A percentile compares a stretch with the other conserved stretches of the same genome.
phyloP scores from a whole-genome alignment of 1,140 invertebrate genomes.

The Drosophila pseudoobscura region DNA sequence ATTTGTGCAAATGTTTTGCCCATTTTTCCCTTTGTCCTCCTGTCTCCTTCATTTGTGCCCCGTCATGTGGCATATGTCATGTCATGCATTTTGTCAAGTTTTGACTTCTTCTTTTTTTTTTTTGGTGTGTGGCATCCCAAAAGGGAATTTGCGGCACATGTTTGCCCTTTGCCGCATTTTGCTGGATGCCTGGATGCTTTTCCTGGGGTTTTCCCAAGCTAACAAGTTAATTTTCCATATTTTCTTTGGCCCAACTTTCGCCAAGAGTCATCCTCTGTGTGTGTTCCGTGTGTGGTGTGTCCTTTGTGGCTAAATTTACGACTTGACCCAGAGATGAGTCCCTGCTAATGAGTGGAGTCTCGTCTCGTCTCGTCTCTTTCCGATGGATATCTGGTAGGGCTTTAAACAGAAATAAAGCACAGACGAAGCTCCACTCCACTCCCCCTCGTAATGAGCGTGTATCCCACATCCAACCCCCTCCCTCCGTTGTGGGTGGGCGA shows the following conservation, averaged over 20 bases:
- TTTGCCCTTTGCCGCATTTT: conserved; percentile 16
- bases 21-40: conserved; percentile 26
- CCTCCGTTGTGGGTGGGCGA: too few species aligned
- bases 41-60: conserved; percentile 3
- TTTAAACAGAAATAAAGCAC: conserved; percentile 7
- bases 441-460: neutral
- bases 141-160: conserved; percentile 60
- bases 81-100: conserved; percentile 53
- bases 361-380: neutral
- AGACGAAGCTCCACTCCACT: conserved; percentile 4
- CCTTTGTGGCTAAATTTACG: conserved; percentile 22
- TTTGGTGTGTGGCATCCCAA: conserved; percentile 56
- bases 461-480: too few species aligned
- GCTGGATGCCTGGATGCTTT: conserved; percentile 19
- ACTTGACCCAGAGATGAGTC: conserved; percentile 5
- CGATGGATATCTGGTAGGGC: neutral
- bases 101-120: conserved; percentile 63
- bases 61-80: conserved; percentile 25
- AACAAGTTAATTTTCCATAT: conserved; percentile 82
- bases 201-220: conserved; percentile 46
- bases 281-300: neutral
- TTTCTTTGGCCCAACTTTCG: conserved; percentile 72
- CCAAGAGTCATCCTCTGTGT: conserved; percentile 18
- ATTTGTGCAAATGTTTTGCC: conserved; percentile 57
- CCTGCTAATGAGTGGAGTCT: conserved; percentile 16